phyloP scores from a whole-genome alignment of 1,140 invertebrate species.

The Procambarus virginalis region DNA sequence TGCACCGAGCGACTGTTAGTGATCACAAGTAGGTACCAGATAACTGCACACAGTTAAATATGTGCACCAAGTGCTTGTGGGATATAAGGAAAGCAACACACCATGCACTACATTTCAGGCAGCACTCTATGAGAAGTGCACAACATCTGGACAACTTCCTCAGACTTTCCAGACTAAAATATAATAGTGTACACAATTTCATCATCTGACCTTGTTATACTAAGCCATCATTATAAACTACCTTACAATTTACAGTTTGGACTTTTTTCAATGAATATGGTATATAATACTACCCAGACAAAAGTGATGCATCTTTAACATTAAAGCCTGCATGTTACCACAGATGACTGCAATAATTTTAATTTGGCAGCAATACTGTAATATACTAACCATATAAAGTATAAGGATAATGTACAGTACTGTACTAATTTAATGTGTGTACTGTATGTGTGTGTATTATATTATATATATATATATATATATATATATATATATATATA shows the following conservation, averaged over 20 bases:
- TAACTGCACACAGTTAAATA: not conserved
- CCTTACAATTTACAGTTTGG: not conserved
- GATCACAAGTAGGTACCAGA: not conserved
- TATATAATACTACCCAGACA: not conserved
- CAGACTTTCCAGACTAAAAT: not conserved
- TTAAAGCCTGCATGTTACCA: not conserved
- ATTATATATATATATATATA: no score
- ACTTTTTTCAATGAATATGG: not conserved
- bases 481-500: no score
- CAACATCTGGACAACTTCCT: not conserved
- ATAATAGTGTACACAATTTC: not conserved
- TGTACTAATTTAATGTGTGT: not conserved
- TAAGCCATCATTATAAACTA: not conserved
- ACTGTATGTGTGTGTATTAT: not conserved
- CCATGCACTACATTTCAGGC: constrained; percentile 45
- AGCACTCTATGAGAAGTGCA: constrained; percentile 1
- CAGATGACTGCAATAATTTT: not conserved
- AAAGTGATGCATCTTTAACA: not conserved
- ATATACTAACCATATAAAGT: not conserved
- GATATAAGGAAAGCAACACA: constrained; percentile 31
- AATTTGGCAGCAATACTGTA: not conserved
- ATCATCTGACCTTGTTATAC: constrained; percentile 42
- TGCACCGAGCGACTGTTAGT: constrained; percentile 6
- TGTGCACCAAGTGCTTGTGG: constrained; percentile 30
- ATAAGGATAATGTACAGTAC: not conserved